Conservation (phyloP, 53 echinoderm and acorn worm species). For the Zoroaster sp. region DNA sequence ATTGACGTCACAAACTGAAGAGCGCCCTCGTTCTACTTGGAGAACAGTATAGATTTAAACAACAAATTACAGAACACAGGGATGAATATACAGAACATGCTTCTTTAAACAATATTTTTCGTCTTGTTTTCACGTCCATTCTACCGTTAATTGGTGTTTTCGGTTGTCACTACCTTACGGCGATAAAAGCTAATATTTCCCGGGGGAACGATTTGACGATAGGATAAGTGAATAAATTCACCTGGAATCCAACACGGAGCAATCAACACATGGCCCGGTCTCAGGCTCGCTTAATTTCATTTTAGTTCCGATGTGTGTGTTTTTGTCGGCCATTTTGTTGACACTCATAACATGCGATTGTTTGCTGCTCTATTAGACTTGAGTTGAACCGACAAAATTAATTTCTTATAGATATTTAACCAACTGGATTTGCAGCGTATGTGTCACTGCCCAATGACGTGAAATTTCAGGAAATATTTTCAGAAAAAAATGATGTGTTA, state of each 20-base stretch:
- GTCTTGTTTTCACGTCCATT: not conserved
- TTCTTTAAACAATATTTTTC: too few relatives aligned
- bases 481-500: too few relatives aligned
- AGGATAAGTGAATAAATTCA: not conserved
- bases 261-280: not conserved
- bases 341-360: not conserved
- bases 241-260: not conserved
- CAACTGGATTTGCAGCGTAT: not conserved
- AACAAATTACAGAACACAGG: too few relatives aligned
- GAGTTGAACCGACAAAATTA: not conserved
- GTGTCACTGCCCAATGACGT: not conserved
- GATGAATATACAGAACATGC: too few relatives aligned
- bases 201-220: not conserved
- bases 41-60: too few relatives aligned
- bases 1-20: too few relatives aligned
- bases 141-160: not conserved
- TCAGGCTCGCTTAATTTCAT: not conserved
- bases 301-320: not conserved
- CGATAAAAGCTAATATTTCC: conserved; percentile 14
- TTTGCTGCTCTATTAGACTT: not conserved
- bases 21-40: too few relatives aligned
- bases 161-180: not conserved
- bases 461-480: not conserved
- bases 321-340: not conserved
- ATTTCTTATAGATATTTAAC: not conserved